Percentiles rank a stretch among this genome's conserved stretches.
Evolutionary conservation across 2,113 vertebrate genomes (phyloP).

Genomic region (Seriola rivoliana): DNA sequence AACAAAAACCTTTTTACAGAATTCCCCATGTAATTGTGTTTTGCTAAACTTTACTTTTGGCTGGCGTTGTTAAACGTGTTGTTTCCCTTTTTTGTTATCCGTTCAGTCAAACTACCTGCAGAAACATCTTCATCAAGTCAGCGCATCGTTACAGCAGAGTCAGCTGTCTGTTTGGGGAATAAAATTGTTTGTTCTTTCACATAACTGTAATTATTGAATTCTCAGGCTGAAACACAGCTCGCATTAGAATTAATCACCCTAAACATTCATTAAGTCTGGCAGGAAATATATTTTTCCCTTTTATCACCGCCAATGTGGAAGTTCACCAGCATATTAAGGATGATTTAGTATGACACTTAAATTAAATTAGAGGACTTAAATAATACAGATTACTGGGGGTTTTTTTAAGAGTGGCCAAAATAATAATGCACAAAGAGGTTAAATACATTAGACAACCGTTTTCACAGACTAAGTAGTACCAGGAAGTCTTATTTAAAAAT

Average conservation of each 20-base stretch:
- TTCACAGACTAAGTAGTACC: too few species aligned
- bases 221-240: not conserved
- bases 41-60: not conserved
- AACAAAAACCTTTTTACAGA: not conserved
- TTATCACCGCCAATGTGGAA: too few species aligned
- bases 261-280: not conserved
- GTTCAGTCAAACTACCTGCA: not conserved
- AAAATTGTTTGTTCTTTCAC: not conserved
- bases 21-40: not conserved
- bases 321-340: too few species aligned
- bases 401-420: too few species aligned
- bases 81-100: not conserved
- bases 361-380: too few species aligned
- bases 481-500: too few species aligned
- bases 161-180: slow-evolving; percentile 2
- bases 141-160: not conserved
- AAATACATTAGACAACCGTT: too few species aligned
- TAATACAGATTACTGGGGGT: too few species aligned
- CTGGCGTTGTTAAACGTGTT: not conserved
- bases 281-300: not conserved
- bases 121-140: not conserved
- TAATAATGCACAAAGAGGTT: too few species aligned
- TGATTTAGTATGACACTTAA: too few species aligned
- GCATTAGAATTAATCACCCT: not conserved
- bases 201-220: slow-evolving; percentile 1